Evolutionary conservation across 2,113 vertebrate genomes (phyloP), one percentile per base, ranked within the genome.

Genomic region (Ascaphus truei): DNA sequence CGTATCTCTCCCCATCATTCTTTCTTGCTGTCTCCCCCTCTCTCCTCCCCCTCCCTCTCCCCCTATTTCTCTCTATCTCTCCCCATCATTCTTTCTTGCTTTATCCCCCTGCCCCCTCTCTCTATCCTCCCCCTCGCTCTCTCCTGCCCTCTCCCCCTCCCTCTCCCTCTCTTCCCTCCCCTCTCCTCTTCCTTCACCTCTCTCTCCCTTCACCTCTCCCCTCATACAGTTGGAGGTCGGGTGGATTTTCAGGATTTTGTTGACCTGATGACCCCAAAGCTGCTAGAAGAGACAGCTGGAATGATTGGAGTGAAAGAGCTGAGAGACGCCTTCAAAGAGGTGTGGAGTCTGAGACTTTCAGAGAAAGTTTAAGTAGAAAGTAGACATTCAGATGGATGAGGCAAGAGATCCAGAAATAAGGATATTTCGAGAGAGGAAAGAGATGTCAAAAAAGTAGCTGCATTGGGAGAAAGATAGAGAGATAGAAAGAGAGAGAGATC

Each of bases 191-290:
- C n/a, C 26, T 20, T 6, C n/a, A n/a, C 26, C 7, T 25, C 3
- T 11, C 16, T 10, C 23, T 8, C 30, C 30, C 47, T 6, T 13
- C 65, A n/a, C 34, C 59, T 22, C 27, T 25, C 1, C 1, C 15
- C 3, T 55, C 25, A 16, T 66, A 23, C 79, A 95, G 93, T 92
- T 56, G 94, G 93, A 3, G 93, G 94, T 9, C 84, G 76, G 23
- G 91, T 95, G 0, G 92, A 94, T 78, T 95, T 95, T 73, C 90
- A 94, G 0, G 91, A 95, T 74, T 95, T 95, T 72, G 93, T 95
- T 13, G 93, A 93, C 16, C 77, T 95, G 59, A 95, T 95, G 93
- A 72, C 89, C 1, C 94, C 93, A 1, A 95, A 95, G 62, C 77
- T 95, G 25, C 82, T 95, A 66, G 92, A 87, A 20, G 93, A 95